phyloP scores from a whole-genome alignment of 1,140 invertebrate genomes.

The Scaptomyza hsui region DNA sequence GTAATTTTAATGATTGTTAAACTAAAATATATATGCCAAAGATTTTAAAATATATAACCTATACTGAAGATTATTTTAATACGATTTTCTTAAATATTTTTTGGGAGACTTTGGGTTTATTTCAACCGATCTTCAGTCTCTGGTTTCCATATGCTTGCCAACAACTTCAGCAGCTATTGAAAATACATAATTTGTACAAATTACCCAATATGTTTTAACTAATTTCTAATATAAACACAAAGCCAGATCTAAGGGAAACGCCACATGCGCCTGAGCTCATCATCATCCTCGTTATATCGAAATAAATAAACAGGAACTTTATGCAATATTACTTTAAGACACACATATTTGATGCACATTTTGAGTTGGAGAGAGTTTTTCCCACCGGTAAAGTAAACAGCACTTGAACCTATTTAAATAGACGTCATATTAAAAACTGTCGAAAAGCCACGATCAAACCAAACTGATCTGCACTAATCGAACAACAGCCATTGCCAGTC shows the following conservation, averaged over 20 bases:
- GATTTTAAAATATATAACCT: too few relatives aligned
- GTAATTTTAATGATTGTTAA: too few relatives aligned
- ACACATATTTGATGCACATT: conserved; percentile 67
- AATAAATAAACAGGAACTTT: conserved; percentile 45
- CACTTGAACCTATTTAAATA: conserved; percentile 81
- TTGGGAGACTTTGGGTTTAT: too few relatives aligned
- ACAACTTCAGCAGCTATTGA: not conserved
- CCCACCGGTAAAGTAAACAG: conserved; percentile 56
- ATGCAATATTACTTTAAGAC: conserved; percentile 46
- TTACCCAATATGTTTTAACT: conserved; percentile 34
- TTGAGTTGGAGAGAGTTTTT: conserved; percentile 47
- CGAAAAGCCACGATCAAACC: conserved; percentile 77
- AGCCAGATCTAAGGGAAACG: conserved; percentile 17
- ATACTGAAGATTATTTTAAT: too few relatives aligned
- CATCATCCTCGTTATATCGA: conserved; percentile 26
- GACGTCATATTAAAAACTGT: conserved; percentile 64
- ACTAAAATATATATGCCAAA: too few relatives aligned
- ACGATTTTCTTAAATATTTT: too few relatives aligned
- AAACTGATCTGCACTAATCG: conserved; percentile 66
- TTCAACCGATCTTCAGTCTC: not conserved
- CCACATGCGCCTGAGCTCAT: conserved; percentile 39
- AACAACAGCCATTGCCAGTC: conserved; percentile 32
- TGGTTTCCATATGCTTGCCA: conserved; percentile 23
- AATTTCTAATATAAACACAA: conserved; percentile 58
- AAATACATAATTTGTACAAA: conserved; percentile 19